Base-by-base conservation (phyloP, 2,113 vertebrate species). In the Dromas ardeola region DNA sequence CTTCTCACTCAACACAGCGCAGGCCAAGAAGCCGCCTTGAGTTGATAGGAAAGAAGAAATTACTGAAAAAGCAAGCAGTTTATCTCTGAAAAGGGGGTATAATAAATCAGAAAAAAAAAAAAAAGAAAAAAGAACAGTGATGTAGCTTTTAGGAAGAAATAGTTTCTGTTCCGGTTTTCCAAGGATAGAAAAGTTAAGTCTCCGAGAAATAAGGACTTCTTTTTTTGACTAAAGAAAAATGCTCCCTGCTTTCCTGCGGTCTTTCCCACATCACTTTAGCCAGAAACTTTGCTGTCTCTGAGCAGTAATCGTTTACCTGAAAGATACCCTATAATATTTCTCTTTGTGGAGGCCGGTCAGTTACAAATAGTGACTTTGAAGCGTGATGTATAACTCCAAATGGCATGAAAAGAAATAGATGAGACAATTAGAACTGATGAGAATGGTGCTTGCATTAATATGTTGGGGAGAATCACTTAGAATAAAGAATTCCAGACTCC, bases 391-490 rank as follows among this genome's bases (percentile, higher is more conserved):
- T 84, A 62, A 74, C 69, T 78, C 43, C 43, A 88, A 86, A 59
- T 67, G 76, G 7, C 85, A 55, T 65, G 85, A 83, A 83, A 84
- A 90, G 45, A 92, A 96, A 86, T 92, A 76, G 74, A 95, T 89
- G 56, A 90, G 61, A 78, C 92, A 72, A 80, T 92, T 73, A 84
- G 74, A 97, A 92, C 43, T 93, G 95, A 80, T 15, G 67, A 66
- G 81, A 77, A 94, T 53, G 40, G 49, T 55, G 81, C 16, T 63
- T 95, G 83, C 90, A 94, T 90, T 96, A 79, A 81, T 96, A 93
- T 93, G 84, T 96, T 53, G 4, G 61, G 72, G 53, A 95, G 79
- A 77, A 96, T 78, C 65, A 53, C 76, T 88, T 81, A 52, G n/a
- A 76, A 84, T 77, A 96, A 80, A 90, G 61, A 70, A 94, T 93